Evolutionary conservation across 2,113 vertebrate species (phyloP).

Genomic region (Etheostoma cragini): DNA sequence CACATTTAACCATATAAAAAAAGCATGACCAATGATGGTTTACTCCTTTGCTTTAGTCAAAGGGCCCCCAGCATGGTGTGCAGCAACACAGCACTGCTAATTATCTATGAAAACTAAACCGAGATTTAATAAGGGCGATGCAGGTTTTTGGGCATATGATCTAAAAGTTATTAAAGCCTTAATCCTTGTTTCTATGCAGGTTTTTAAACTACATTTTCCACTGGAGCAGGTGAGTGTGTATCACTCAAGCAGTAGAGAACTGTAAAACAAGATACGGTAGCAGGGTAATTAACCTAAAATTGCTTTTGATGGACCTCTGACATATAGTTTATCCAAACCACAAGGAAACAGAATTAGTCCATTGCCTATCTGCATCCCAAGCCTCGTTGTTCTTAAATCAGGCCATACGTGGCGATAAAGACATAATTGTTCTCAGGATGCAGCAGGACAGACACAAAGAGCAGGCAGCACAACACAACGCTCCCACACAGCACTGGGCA

Average conservation of each 20-base stretch:
- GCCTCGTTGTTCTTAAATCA: neutral
- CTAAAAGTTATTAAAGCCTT: conserved; percentile 29
- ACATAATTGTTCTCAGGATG: conserved; percentile 12
- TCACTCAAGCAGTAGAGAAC: neutral
- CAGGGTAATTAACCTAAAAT: conserved; percentile 17
- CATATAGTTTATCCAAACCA: neutral
- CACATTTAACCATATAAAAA: too few relatives aligned
- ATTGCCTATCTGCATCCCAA: neutral
- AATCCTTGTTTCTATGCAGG: conserved; percentile 11
- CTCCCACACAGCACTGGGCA: conserved; percentile 28
- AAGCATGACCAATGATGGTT: neutral
- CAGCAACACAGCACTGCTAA: neutral
- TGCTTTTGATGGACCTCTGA: conserved; percentile 20
- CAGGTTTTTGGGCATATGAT: neutral
- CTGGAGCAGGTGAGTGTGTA: neutral
- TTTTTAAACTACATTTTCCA: conserved; percentile 13
- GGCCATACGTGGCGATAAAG: conserved; percentile 3
- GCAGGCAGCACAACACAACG: conserved; percentile 13
- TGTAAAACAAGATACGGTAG: conserved; percentile 10
- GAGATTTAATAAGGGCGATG: conserved; percentile 7
- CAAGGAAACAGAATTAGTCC: neutral
- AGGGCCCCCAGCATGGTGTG: neutral
- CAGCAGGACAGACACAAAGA: conserved; percentile 55
- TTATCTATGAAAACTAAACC: neutral
- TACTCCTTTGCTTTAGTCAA: neutral